Evolutionary conservation across 2,888 invertebrate species (phyloP), one percentile per base, ranked within the genome.

Genomic region (Trypoxylon attenuatum): DNA sequence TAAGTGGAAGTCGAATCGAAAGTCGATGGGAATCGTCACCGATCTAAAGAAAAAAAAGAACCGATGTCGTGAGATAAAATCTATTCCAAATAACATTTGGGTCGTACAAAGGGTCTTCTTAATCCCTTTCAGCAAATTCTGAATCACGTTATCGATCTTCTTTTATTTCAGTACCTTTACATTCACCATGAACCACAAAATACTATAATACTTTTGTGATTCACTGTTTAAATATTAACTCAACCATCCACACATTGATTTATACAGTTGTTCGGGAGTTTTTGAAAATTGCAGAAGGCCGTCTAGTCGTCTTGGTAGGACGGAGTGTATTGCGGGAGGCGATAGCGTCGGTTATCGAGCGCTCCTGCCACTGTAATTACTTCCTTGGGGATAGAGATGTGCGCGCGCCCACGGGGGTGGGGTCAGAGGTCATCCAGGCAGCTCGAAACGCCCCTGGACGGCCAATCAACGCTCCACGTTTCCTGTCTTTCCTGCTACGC

Each of bases 361-460:
- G 82, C 79, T 80, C 81, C 80, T 78, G 79, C 81, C 76, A 74
- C 78, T 77, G 83, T 83, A 84, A 84, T 84, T 84, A 83, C 83
- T 83, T 84, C 82, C 82, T 82, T 77, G 79, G 81, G 81, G 81
- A 80, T 78, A 80, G 77, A 82, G 80, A 79, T 78, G 80, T 83
- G 83, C 81, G 81, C 81, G 82, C 82, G 82, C 78, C 82, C 78
- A 68, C 68, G 77, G 74, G 83, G 83, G 83, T 80, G 80, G 83
- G 83, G 79, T 83, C 82, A 84, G 71, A 84, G 84, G 84, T 84
- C 84, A 84, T 74, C 72, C 78, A 76, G 77, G 76, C 78, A 75
- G 73, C 78, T 78, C 77, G 74, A 77, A 73, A 77, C 74, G 72
- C 75, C 73, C 74, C 79, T 73, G 77, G 72, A 56, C 77, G 73